A percentile compares a stretch with the other conserved stretches of the same genome.
Conservation (phyloP, 1,140 invertebrate genomes). For the Copidosoma floridanum region DNA sequence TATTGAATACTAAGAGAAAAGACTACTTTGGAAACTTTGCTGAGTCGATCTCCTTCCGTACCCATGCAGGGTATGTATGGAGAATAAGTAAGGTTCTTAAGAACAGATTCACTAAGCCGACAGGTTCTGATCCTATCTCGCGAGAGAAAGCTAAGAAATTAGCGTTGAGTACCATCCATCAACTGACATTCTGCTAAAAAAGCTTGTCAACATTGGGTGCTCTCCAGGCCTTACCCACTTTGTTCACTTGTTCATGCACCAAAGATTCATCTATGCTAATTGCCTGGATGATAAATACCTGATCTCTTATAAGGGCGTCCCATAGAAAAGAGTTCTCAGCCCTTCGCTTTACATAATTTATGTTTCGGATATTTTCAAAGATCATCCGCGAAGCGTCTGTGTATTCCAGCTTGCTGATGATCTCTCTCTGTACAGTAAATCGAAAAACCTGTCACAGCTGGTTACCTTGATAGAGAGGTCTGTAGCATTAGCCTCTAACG, state of each 20-base stretch:
- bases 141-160: neutral
- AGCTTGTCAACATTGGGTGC: no score
- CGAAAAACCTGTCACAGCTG: no score
- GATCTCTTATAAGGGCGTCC: no score
- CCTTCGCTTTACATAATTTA: neutral
- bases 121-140: neutral
- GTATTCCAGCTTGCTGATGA: no score
- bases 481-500: no score
- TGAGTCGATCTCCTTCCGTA: conserved; percentile 1
- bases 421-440: no score
- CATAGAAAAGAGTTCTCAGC: neutral
- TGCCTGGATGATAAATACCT: neutral
- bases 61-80: neutral
- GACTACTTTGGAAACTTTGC: neutral
- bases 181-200: no score
- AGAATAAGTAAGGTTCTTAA: neutral
- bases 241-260: neutral
- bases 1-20: conserved; percentile 10
- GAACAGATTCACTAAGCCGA: neutral
- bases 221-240: neutral
- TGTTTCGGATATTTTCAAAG: no score
- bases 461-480: no score
- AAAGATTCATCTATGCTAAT: neutral
- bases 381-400: no score
- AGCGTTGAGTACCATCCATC: neutral